Percentiles rank a stretch among this genome's conserved stretches.
phyloP scores from a whole-genome alignment of 2,113 vertebrate genomes.

The Onychostruthus taczanowskii region DNA sequence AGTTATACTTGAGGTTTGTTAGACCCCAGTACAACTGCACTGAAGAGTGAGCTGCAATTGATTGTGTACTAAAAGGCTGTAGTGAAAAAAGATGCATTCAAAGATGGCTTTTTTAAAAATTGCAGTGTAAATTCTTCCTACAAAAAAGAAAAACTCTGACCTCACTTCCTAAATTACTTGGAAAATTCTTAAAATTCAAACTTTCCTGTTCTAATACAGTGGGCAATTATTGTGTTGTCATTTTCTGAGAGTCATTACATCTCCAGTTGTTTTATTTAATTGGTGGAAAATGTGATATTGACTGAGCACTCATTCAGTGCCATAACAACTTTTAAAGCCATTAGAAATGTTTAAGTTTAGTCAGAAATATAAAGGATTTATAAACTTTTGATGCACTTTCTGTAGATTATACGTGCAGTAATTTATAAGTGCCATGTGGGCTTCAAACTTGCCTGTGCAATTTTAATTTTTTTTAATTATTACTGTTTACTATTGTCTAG shows the following conservation, averaged over 20 bases:
- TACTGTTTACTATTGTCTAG: not conserved
- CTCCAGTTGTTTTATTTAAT: not conserved
- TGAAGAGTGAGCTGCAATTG: not conserved
- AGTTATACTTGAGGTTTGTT: not conserved
- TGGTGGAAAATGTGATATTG: not conserved
- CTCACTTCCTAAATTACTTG: not conserved
- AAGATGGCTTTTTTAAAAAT: not conserved
- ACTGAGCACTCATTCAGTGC: not conserved
- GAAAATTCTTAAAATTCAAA: not conserved
- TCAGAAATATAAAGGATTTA: not conserved
- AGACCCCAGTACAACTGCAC: not conserved
- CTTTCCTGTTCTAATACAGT: not conserved
- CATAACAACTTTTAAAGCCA: not conserved
- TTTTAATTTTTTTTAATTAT: not conserved
- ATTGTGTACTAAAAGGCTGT: not conserved
- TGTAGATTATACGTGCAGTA: not conserved
- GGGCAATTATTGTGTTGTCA: not conserved
- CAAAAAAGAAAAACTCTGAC: not conserved
- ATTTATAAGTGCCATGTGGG: not conserved
- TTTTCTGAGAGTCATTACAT: not conserved
- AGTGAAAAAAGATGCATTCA: not conserved
- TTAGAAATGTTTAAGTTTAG: not conserved
- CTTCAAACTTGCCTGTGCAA: not conserved
- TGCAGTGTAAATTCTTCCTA: not conserved
- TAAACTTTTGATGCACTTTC: not conserved